These are phyloP conservation scores for Clarias pachynema DNA, from an alignment of 2,797 vertebrate species.

Conservation along the genomic window DNA sequence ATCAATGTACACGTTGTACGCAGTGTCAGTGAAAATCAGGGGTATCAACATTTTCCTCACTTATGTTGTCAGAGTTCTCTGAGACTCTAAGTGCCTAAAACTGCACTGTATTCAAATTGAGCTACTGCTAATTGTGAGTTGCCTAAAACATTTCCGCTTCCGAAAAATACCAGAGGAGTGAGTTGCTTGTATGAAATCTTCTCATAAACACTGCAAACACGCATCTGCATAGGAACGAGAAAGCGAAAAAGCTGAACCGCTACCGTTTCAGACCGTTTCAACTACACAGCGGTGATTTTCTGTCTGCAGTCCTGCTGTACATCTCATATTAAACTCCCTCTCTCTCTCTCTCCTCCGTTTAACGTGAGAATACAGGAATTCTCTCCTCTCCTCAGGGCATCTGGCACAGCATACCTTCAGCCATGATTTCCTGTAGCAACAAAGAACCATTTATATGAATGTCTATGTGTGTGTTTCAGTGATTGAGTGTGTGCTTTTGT, in stretches of 20 bases:
- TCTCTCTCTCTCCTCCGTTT: background rate
- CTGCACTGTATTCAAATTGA: background rate
- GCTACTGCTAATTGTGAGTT: constrained; percentile 5
- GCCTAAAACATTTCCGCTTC: background rate
- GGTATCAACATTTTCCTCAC: background rate
- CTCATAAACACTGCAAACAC: background rate
- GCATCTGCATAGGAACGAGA: background rate
- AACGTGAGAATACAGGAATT: constrained; percentile 53
- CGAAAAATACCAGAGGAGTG: background rate
- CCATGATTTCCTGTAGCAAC: constrained; percentile 57
- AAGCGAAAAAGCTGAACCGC: background rate
- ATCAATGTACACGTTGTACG: background rate
- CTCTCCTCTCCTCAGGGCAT: constrained; percentile 40
- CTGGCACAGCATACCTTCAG: constrained; percentile 54
- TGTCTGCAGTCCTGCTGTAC: constrained; percentile 17
- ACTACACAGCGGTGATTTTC: constrained; percentile 15
- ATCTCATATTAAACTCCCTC: constrained; percentile 17
- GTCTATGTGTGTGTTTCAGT: constrained; percentile 28
- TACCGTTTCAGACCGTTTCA: constrained; percentile 12
- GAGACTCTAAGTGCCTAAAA: background rate
- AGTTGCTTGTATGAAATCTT: background rate
- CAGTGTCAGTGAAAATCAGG: background rate
- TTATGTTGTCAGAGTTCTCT: no score
- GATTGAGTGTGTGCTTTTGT: constrained; percentile 15
- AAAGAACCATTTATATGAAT: constrained; percentile 35